Conservation (phyloP, 2,797 vertebrate species). For the Falco cherrug region DNA sequence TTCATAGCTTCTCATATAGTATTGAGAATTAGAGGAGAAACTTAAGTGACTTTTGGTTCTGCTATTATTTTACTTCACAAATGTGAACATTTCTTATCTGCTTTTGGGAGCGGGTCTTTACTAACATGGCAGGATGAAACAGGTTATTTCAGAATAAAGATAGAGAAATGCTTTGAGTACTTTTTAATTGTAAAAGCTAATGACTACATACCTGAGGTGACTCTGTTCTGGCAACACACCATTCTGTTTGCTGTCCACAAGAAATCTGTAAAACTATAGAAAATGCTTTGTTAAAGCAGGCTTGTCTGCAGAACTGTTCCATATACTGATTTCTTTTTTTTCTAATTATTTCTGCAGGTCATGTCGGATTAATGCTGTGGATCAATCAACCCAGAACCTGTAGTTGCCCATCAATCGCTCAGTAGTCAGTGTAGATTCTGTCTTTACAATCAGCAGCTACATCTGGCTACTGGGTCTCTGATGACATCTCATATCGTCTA, state of each 20-base stretch:
- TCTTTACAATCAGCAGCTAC: slow-evolving; percentile 97
- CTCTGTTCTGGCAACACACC: background rate
- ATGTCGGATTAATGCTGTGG: background rate
- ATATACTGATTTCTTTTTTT: slow-evolving; percentile 7
- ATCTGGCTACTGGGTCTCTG: slow-evolving; percentile 99
- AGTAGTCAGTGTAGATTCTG: slow-evolving; percentile 99
- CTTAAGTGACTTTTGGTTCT: background rate
- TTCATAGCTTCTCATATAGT: background rate
- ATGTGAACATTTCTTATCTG: background rate
- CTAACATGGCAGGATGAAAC: background rate
- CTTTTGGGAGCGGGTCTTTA: background rate
- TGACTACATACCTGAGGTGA: background rate
- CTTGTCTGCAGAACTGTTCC: background rate
- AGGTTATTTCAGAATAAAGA: slow-evolving; percentile 2
- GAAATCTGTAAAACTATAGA: background rate
- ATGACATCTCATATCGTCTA: slow-evolving; percentile 77
- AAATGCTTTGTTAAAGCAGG: background rate
- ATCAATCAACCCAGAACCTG: slow-evolving; percentile 11
- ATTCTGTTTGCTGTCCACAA: background rate
- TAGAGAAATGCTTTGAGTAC: background rate
- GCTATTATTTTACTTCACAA: background rate
- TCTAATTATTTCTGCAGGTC: slow-evolving; percentile 72
- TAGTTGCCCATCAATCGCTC: slow-evolving; percentile 89
- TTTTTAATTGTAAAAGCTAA: background rate
- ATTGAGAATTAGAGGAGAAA: background rate